These are phyloP conservation scores for Leptonema lineaticorne DNA, from an alignment of 1,140 invertebrate genomes.

Conservation along the genomic window DNA sequence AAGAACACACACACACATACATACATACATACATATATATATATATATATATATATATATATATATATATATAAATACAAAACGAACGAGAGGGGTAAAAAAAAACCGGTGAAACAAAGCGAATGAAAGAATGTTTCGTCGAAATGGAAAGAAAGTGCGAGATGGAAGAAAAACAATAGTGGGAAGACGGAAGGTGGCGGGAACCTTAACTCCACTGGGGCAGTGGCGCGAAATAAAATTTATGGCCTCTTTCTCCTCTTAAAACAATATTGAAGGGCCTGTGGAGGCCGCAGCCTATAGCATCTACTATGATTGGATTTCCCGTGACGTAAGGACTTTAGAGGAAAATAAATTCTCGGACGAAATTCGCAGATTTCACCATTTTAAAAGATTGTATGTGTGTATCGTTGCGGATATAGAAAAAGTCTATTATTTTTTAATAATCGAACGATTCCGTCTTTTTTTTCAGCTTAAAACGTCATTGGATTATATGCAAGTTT, in stretches of 20 bases:
- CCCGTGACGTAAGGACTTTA: conserved; percentile 40
- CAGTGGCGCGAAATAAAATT: conserved; percentile 38
- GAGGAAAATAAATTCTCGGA: conserved; percentile 24
- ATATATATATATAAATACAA: too few relatives aligned
- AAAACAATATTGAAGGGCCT: conserved; percentile 41
- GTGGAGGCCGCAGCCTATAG: conserved; percentile 12
- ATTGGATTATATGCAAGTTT: too few relatives aligned
- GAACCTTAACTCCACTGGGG: conserved; percentile 19
- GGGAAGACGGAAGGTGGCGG: conserved; percentile 2
- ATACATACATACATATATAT: too few relatives aligned
- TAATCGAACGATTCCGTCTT: too few relatives aligned
- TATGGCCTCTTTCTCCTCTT: conserved; percentile 37
- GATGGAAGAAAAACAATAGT: not conserved
- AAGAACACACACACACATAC: too few relatives aligned
- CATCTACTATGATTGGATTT: conserved; percentile 42
- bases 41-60: too few relatives aligned
- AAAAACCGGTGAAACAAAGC: conserved; percentile 26
- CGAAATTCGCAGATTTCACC: not conserved
- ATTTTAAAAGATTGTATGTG: not conserved
- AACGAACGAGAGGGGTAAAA: too few relatives aligned
- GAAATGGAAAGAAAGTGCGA: not conserved
- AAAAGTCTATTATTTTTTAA: too few relatives aligned
- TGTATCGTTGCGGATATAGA: not conserved
- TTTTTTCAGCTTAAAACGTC: too few relatives aligned
- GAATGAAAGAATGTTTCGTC: conserved; percentile 22